Evolutionary conservation across 1,140 invertebrate species (phyloP), one percentile per base, ranked within the genome.

Genomic region (Apocrypta bakeri): DNA sequence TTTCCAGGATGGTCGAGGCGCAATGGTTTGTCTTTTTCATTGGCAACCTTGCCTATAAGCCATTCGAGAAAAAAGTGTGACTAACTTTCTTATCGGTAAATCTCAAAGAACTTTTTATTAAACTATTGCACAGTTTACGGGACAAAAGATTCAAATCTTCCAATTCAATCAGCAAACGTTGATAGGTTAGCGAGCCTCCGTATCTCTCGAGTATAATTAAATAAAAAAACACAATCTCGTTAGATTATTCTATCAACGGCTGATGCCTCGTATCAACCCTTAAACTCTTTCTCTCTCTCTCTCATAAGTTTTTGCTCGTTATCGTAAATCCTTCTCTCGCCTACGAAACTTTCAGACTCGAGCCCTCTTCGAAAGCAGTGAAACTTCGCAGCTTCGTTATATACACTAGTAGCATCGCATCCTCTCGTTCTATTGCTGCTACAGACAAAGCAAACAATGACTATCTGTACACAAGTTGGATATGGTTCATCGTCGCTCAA

Each of bases 141-240:
- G 17, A 21, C 48, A 14, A 48, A 48, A 48, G 42, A 14, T 48
- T 48, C 14, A 48, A 48, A 42, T 42, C 40, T 17, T 14, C 1
- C 14, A 14, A 2, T 1, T 6, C 48, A 56, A 56, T 56, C 48
- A 48, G 48, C 48, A 56, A 21, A 17, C 48, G 48, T 7, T 17
- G 48, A 56, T 21, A n/a, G 48, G 7, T 2, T 17, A 48, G 42
- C 12, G 42, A n/a, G n/a, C n/a, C n/a, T n/a, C n/a, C 42, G 42
- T 48, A 76, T 75, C n/a, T 64, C 42, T n/a, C 31, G 25, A 76
- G 37, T 42, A 78, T 64, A 68, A 68, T 78, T 37, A 63, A 78
- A 78, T 78, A 78, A 76, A 78, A 7, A 29, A 78, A 42, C 24
- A 37, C 37, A 78, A 21, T 78, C 12, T 68, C 40, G 24, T 78